phyloP scores from a whole-genome alignment of 2,797 vertebrate species.

The Tarsius wallacei region DNA sequence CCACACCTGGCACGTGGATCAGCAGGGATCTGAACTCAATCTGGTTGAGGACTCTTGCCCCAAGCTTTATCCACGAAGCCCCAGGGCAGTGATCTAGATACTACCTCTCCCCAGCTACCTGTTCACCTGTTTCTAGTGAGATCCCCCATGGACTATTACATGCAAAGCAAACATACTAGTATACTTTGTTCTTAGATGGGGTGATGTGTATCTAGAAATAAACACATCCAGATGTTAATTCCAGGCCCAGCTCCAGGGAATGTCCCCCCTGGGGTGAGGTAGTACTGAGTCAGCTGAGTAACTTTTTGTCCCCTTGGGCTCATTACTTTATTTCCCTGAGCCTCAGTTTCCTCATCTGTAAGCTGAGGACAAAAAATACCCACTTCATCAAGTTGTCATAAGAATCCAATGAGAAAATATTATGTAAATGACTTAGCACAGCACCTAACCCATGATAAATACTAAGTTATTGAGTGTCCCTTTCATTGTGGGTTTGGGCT shows the following conservation, averaged over 20 bases:
- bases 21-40: neutral
- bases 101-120: too few relatives aligned
- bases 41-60: neutral
- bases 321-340: neutral
- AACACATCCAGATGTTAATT: neutral
- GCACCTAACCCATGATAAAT: neutral
- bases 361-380: neutral
- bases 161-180: neutral
- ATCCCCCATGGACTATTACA: too few relatives aligned
- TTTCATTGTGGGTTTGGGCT: neutral
- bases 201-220: neutral
- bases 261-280: rapidly evolving
- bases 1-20: neutral
- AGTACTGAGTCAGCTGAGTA: neutral
- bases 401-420: neutral
- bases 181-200: neutral
- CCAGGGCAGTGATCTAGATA: rapidly evolving
- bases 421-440: neutral
- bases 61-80: neutral
- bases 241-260: neutral
- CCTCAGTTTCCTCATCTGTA: neutral
- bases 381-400: neutral
- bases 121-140: neutral
- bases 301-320: neutral
- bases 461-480: neutral